These are phyloP conservation scores for Linnaemya vulpina DNA, from an alignment of 2,888 invertebrate species.

Conservation along the genomic window DNA sequence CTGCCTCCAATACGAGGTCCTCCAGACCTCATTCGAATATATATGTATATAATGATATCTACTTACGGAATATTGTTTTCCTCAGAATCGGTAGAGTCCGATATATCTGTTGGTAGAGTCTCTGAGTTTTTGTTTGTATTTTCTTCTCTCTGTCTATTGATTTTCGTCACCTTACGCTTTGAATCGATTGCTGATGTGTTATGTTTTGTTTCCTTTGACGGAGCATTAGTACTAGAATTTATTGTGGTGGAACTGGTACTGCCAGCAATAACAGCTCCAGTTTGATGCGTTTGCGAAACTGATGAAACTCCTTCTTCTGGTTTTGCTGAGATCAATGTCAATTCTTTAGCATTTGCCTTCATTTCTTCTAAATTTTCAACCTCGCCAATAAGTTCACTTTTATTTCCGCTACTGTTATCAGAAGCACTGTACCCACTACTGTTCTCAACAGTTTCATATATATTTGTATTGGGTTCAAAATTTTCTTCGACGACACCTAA, in stretches of 20 bases:
- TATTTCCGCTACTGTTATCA: slow-evolving; percentile 73
- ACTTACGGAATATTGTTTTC: slow-evolving; percentile 87
- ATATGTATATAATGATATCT: slow-evolving; percentile 76
- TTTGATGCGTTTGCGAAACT: slow-evolving; percentile 26
- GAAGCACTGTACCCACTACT: slow-evolving; percentile 54
- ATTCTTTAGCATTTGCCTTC: slow-evolving; percentile 80
- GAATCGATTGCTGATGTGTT: slow-evolving; percentile 73
- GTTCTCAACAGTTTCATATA: slow-evolving; percentile 70
- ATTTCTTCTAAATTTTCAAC: slow-evolving; percentile 64
- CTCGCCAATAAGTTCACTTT: slow-evolving; percentile 77
- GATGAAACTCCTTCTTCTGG: slow-evolving; percentile 74
- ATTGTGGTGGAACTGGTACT: slow-evolving; percentile 49
- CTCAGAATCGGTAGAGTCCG: slow-evolving; percentile 92
- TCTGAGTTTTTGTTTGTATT: slow-evolving; percentile 78
- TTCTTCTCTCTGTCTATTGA: slow-evolving; percentile 79
- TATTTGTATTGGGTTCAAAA: slow-evolving; percentile 61
- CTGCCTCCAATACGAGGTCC: no score
- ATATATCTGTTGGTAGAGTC: slow-evolving; percentile 88
- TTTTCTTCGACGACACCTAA: slow-evolving; percentile 8
- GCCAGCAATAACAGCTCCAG: slow-evolving; percentile 12
- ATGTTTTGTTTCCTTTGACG: slow-evolving; percentile 59
- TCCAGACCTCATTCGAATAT: no score
- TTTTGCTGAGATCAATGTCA: slow-evolving; percentile 78
- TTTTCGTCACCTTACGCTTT: slow-evolving; percentile 80
- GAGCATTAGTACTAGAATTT: slow-evolving; percentile 42